These are phyloP conservation scores for Siphamia tubifer DNA, from an alignment of 2,113 vertebrate species.

Conservation along the genomic window DNA sequence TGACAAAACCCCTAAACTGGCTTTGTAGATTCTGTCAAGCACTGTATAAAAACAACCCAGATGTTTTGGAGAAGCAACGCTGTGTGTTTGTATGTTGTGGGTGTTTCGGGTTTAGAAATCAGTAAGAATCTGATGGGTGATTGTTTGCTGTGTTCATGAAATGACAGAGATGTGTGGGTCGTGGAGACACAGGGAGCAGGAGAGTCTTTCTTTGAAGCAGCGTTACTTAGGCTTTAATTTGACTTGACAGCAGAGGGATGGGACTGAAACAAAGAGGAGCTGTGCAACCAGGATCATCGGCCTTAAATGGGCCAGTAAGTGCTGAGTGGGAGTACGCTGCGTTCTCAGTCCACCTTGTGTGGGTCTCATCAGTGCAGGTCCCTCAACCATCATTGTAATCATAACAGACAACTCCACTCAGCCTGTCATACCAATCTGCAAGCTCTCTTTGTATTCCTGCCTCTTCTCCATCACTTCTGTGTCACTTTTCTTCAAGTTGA, in stretches of 20 bases:
- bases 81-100: not conserved
- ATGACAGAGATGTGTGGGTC: conserved; percentile 37
- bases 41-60: not conserved
- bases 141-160: conserved; percentile 26
- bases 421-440: conserved; percentile 48
- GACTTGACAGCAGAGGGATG: conserved; percentile 55
- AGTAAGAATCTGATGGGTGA: conserved; percentile 13
- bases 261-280: conserved; percentile 54
- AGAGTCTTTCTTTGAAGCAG: conserved; percentile 43
- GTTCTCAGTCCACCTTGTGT: conserved; percentile 48
- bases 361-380: conserved; percentile 14
- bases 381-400: conserved; percentile 54
- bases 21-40: not conserved
- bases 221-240: conserved; percentile 53
- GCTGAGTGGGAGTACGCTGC: conserved; percentile 57
- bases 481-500: conserved; percentile 8
- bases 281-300: conserved; percentile 63
- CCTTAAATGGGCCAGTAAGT: conserved; percentile 72
- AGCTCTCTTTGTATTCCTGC: conserved; percentile 21
- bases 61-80: conserved; percentile 1
- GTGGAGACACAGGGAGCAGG: conserved; percentile 11
- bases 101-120: conserved; percentile 26
- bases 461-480: not conserved
- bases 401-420: conserved; percentile 52
- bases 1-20: not conserved